Evolutionary conservation across 2,113 vertebrate genomes (phyloP), one percentile per base, ranked within the genome.

Genomic region (Plectropomus leopardus): DNA sequence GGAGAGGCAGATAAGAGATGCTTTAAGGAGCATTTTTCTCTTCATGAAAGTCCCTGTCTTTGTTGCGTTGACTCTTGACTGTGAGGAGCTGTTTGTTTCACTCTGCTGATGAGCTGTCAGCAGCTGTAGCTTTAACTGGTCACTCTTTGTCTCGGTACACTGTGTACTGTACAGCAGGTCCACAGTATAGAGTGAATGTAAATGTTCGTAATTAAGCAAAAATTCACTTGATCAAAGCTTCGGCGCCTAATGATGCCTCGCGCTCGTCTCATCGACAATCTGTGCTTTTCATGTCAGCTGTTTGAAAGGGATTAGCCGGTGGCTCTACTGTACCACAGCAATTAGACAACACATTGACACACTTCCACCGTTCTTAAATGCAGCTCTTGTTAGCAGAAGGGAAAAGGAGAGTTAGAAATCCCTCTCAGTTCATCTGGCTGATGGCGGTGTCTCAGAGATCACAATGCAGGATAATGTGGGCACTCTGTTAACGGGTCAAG

Each of bases 341-440:
- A 92, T 93, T 93, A 92, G 85, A 85, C 71, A 83, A 81, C 78
- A 76, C 80, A 69, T 40, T 79, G 88, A 85, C 82, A 88, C 80
- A 86, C 71, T 83, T 89, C 71, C 86, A 71, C 58, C 45, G 65
- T 76, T 86, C 61, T 82, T 73, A 86, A 89, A 73, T 16, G 54
- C 13, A 3, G 7, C 32, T 73, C 81, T 83, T 70, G 86, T 90
- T 89, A 91, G 86, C 65, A 3, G n/a, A 55, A 3, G 53, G 36
- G 44, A n/a, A 34, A 40, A 36, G 24, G 70, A 28, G 42, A 84
- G 72, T 75, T 59, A 51, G 45, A 72, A 84, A 71, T 59, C 16
- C 68, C 54, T 44, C 71, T 78, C 24, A 10, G 28, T 36, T 82
- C 28, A 26, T 78, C 60, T 70, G 73, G 80, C 87, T 72, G 28